Evolutionary conservation across 2,797 vertebrate species (phyloP), one percentile per base, ranked within the genome.

Genomic region (Dicrostonyx torquatus): DNA sequence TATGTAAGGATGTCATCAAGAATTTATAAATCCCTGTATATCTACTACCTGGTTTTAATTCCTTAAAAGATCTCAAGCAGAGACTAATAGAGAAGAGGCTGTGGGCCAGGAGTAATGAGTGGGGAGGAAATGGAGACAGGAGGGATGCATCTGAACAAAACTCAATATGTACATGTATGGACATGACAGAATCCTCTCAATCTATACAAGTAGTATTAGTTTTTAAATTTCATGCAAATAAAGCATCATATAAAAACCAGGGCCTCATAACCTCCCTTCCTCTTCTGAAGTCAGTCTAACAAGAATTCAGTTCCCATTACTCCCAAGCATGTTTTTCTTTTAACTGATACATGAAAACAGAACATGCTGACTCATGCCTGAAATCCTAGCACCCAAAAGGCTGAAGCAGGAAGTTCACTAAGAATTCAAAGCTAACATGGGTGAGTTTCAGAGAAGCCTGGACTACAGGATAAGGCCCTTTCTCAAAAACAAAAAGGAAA

Each of bases 41-140:
- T 37, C 31, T 76, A 82, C 43, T 34, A 1, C 77, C 70, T 26
- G 37, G 70, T 58, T n/a, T 90, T 83, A 79, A 93, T 89, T 91
- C 80, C 80, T 83, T 58, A 29, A 91, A 95, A 70, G 13, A 92
- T 48, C 22, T 62, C 66, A 94, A 77, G 87, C 78, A 90, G 70
- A 73, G 53, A 58, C 85, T 58, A 58, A 13, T 12, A 58, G 26
- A 29, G 29, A 75, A 58, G 13, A n/a, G 10, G 34, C 53, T 73
- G 53, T 87, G 68, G 45, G 26, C 64, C 40, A n/a, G 64, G 29
- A 40, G 53, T 20, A 68, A 34, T 18, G 15, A 31, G 85, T 53
- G 50, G 12, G 50, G 6, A 20, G n/a, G 48, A 40, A 82, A 37
- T 15, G 14, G 15, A 24, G 40, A 50, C 85, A 87, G 53, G 50